These are phyloP conservation scores for Poliocrania exsul DNA, from an alignment of 2,797 vertebrate species.

Conservation along the genomic window DNA sequence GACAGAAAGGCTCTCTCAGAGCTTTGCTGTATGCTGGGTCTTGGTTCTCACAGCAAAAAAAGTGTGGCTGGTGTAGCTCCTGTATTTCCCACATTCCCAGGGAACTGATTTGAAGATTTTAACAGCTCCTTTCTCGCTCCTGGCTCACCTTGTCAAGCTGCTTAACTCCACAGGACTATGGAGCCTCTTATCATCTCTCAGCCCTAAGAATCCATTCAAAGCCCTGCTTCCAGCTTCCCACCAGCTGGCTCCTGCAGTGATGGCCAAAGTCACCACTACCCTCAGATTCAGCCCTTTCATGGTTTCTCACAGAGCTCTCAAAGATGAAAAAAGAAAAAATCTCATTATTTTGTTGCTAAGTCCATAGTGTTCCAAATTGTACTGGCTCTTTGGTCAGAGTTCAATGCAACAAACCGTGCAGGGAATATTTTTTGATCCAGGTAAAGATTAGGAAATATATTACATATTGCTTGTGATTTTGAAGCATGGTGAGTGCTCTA, in stretches of 20 bases:
- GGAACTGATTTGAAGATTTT: neutral
- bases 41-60: neutral
- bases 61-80: neutral
- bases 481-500: neutral
- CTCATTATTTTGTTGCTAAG: neutral
- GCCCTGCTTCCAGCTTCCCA: neutral
- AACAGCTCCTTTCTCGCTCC: neutral
- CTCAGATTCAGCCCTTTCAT: neutral
- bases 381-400: neutral
- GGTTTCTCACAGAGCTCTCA: neutral
- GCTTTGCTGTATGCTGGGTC: neutral
- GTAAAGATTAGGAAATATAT: neutral
- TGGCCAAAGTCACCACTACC: neutral
- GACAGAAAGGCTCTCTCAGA: neutral
- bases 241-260: neutral
- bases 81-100: neutral
- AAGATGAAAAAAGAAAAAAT: neutral
- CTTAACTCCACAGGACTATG: neutral
- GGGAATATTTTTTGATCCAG: constrained; percentile 10
- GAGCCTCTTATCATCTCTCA: neutral
- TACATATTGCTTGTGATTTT: neutral
- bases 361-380: neutral
- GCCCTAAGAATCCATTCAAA: neutral
- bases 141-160: neutral
- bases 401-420: neutral